These are phyloP conservation scores for Tetraodon nigroviridis DNA, from an alignment of 2,113 vertebrate species.

Conservation along the genomic window DNA sequence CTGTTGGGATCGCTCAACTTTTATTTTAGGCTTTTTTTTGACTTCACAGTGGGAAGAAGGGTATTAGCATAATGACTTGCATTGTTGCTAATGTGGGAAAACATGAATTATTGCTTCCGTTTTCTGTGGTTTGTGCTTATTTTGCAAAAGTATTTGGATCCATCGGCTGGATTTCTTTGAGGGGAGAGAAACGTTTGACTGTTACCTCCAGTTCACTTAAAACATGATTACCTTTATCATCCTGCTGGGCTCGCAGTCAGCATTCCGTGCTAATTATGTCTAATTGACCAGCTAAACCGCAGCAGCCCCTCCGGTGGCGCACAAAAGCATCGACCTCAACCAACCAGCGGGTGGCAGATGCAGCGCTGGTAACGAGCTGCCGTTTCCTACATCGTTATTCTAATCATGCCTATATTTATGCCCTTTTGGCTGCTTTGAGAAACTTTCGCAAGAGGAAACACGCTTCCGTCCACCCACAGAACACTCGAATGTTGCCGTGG, in stretches of 20 bases:
- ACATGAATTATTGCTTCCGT: no score
- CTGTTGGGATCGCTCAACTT: no score
- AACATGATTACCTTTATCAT: constrained; percentile 39
- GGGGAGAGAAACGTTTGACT: neutral
- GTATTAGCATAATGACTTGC: no score
- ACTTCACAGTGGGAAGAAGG: no score
- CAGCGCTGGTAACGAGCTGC: constrained; percentile 42
- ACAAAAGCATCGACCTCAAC: constrained; percentile 47
- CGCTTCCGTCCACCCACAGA: no score
- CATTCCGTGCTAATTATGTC: constrained; percentile 45
- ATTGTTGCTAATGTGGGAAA: no score
- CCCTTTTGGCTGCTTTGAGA: constrained; percentile 4
- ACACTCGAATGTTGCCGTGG: constrained; percentile 17
- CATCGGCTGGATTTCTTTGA: neutral
- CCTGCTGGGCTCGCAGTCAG: constrained; percentile 32
- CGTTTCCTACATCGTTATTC: constrained; percentile 28
- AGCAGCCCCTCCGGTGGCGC: constrained; percentile 33
- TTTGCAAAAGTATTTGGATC: neutral
- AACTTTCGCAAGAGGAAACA: constrained; percentile 23
- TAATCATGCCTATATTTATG: constrained; percentile 25
- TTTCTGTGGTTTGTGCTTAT: no score
- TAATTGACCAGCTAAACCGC: constrained; percentile 47
- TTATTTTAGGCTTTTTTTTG: no score
- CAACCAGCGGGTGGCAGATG: constrained; percentile 18
- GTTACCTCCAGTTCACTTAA: constrained; percentile 26